These are phyloP conservation scores for Cranoglanis bouderius DNA, from an alignment of 2,113 vertebrate genomes.

Conservation along the genomic window DNA sequence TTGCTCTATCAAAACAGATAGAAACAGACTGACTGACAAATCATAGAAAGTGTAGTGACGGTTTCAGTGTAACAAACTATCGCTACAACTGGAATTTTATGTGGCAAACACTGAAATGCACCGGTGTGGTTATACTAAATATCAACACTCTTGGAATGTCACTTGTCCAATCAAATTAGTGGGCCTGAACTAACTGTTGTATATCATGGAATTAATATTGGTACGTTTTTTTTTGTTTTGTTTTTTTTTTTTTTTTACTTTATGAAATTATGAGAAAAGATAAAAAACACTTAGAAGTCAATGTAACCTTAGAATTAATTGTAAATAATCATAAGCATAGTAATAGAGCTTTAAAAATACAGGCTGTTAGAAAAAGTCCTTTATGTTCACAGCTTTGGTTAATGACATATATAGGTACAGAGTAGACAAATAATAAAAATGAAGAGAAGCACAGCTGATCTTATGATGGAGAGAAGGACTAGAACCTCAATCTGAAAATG, in stretches of 20 bases:
- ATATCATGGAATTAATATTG: background rate
- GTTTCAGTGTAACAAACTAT: background rate
- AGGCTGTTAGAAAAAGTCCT: background rate
- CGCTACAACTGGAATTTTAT: background rate
- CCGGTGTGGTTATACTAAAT: background rate
- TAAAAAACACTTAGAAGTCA: background rate
- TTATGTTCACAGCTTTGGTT: background rate
- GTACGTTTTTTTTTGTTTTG: background rate
- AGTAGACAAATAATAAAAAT: background rate
- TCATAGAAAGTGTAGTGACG: background rate
- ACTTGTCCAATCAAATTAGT: background rate
- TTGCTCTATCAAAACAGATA: no score
- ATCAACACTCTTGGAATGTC: background rate
- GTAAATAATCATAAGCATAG: background rate
- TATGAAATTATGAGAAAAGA: background rate
- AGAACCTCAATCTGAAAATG: background rate
- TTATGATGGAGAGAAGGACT: constrained; percentile 13
- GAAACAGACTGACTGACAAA: background rate
- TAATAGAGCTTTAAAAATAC: background rate
- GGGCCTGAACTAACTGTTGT: background rate
- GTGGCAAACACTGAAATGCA: background rate
- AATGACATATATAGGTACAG: background rate
- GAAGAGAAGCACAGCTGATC: constrained; percentile 17
- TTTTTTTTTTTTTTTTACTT: background rate
- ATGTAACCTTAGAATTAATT: background rate